Base-by-base conservation (phyloP, 2,113 vertebrate species). In the Tupaia tana region DNA sequence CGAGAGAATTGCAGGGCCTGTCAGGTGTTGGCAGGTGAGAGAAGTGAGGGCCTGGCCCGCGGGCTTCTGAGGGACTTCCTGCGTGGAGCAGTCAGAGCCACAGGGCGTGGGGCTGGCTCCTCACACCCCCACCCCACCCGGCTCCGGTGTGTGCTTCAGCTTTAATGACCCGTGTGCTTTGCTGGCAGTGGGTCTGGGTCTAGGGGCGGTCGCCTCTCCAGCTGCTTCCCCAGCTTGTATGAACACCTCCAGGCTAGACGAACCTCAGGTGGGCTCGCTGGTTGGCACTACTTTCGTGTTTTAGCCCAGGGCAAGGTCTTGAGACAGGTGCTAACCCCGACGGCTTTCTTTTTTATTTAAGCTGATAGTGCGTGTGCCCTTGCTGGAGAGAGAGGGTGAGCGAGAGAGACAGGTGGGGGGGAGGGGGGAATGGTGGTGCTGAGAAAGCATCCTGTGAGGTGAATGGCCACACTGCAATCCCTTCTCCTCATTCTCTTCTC, bases 141-240 rank as follows among this genome's bases (percentile, higher is more conserved):
- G 27, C 74, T 52, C 12, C 25, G 16, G 16, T 19, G 13, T 15
- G 64, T 43, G 43, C 43, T 18, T 52, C 18, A 59, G 18, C 19
- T 61, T 52, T 58, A 25, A 27, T n/a, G 84, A 34, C 66, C 25
- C 43, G 43, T 43, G 43, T 43, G 43, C 43, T 43, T 43, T 3
- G 6, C 2, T 8, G 11, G 14, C 16, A 1, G 1, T 16, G 1
- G 1, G 54, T 67, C 34, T 3, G 9, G 61, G 18, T 69, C 20
- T 31, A 4, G 20, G 63, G n/a, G 10, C 13, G 12, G 31, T 19
- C 1, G 1, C 12, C 75, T 77, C 27, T n/a, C 64, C 64, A 27
- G 8, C n/a, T 18, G 20, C 25, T 56, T 84, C 63, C 24, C 63
- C 6, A 19, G 0, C n/a, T 61, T 7, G 6, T 59, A 1, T 6